These are phyloP conservation scores for Pachypanchax playfairii DNA, from an alignment of 2,113 vertebrate species.

Conservation along the genomic window DNA sequence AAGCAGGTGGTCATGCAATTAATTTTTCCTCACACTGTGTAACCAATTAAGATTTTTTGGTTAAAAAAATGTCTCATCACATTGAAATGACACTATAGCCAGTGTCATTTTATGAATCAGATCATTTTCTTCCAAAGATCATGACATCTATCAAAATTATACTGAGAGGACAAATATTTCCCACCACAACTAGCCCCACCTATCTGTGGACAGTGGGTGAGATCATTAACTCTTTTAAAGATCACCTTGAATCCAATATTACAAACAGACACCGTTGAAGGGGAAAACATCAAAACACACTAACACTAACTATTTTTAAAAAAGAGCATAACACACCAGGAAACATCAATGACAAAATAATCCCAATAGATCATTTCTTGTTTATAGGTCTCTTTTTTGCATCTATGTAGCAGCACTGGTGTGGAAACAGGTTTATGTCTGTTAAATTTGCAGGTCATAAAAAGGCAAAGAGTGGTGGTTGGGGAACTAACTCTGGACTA, in stretches of 20 bases:
- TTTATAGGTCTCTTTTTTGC: conserved; percentile 63
- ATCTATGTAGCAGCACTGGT: conserved; percentile 38
- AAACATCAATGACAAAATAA: conserved; percentile 57
- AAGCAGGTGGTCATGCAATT: conserved; percentile 48
- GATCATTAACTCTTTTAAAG: conserved; percentile 19
- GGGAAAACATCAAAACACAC: conserved; percentile 49
- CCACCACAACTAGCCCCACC: background rate
- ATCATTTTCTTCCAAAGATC: conserved; percentile 27
- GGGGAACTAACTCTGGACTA: conserved; percentile 70
- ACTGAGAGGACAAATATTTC: conserved; percentile 14
- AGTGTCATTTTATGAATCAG: conserved; percentile 40
- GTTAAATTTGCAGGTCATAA: conserved; percentile 75
- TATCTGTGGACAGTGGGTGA: conserved; percentile 4
- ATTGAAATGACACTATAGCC: conserved; percentile 42
- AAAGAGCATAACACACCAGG: conserved; percentile 49
- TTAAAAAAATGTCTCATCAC: conserved; percentile 31
- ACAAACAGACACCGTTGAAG: conserved; percentile 36
- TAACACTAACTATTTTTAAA: conserved; percentile 61
- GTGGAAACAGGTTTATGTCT: conserved; percentile 72
- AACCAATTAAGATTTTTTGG: conserved; percentile 14
- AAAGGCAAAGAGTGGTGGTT: conserved; percentile 64
- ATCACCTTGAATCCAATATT: conserved; percentile 44
- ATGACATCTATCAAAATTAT: conserved; percentile 9
- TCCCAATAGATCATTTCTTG: conserved; percentile 67
- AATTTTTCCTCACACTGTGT: conserved; percentile 42